phyloP scores from a whole-genome alignment of 2,888 invertebrate genomes.

The Dorcus hopei region DNA sequence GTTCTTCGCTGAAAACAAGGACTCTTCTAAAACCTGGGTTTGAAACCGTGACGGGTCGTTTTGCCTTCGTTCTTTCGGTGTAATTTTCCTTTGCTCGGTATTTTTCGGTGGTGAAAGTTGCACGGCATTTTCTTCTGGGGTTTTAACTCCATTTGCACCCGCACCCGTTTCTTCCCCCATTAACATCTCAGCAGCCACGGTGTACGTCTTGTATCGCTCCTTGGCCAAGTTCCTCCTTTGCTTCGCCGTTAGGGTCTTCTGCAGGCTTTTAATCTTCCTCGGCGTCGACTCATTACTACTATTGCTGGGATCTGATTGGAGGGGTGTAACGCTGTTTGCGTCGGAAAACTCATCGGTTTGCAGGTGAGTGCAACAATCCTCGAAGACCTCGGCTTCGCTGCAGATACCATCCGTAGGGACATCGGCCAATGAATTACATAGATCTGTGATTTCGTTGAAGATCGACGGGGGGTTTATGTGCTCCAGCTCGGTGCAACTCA shows the following conservation, averaged over 20 bases:
- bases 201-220: conserved; percentile 81
- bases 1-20: conserved; percentile 2
- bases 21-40: conserved; percentile 56
- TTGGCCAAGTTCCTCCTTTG: conserved; percentile 72
- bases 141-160: no score
- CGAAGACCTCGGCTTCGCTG: conserved; percentile 56
- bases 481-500: conserved; percentile 59
- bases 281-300: conserved; percentile 75
- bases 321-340: conserved; percentile 59
- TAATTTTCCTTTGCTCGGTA: conserved; percentile 46
- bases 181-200: conserved; percentile 64
- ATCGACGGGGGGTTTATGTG: conserved; percentile 70
- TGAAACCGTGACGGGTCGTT: conserved; percentile 69
- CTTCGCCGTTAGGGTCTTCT: conserved; percentile 65
- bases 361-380: conserved; percentile 56
- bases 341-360: conserved; percentile 45
- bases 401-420: conserved; percentile 53
- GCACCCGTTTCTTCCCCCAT: conserved; percentile 44
- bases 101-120: conserved; percentile 19
- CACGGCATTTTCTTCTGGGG: background rate
- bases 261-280: conserved; percentile 47
- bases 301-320: conserved; percentile 63
- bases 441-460: conserved; percentile 68
- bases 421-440: conserved; percentile 51
- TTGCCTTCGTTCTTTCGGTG: conserved; percentile 64